Evolutionary conservation across 2,888 invertebrate genomes (phyloP).

Genomic region (Ophraella communa): DNA sequence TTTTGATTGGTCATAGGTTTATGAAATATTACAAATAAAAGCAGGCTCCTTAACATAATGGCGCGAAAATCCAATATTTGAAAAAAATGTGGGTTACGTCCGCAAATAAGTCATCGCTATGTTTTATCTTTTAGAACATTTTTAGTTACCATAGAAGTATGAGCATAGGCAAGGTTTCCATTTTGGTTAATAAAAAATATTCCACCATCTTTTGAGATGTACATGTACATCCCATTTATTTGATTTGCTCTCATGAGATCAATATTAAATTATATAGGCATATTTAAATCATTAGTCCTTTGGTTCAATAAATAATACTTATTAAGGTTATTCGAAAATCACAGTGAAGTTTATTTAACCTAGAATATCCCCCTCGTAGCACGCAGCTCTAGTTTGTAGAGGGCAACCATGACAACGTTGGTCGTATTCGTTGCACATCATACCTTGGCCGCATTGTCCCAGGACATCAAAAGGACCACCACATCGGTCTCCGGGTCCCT

Average conservation of each 20-base stretch:
- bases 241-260: slow-evolving; percentile 28
- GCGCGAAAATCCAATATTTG: too few relatives aligned
- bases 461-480: slow-evolving; percentile 51
- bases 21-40: too few relatives aligned
- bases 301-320: slow-evolving; percentile 41
- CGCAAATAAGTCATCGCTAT: too few relatives aligned
- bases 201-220: slow-evolving; percentile 28
- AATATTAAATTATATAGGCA: slow-evolving; percentile 28
- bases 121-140: too few relatives aligned
- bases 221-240: slow-evolving; percentile 33
- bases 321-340: slow-evolving; percentile 38
- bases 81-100: too few relatives aligned
- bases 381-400: slow-evolving; percentile 48
- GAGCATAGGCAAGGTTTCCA: too few relatives aligned
- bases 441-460: slow-evolving; percentile 54
- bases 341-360: slow-evolving; percentile 28
- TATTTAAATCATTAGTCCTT: neutral
- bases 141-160: too few relatives aligned
- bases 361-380: slow-evolving; percentile 33
- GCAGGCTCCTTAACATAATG: too few relatives aligned
- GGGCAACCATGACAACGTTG: slow-evolving; percentile 57
- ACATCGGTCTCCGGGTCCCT: slow-evolving; percentile 57
- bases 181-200: neutral
- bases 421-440: slow-evolving; percentile 54
- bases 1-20: too few relatives aligned